Evolutionary conservation across 2,797 vertebrate genomes (phyloP).

Genomic region (Zalophus californianus): DNA sequence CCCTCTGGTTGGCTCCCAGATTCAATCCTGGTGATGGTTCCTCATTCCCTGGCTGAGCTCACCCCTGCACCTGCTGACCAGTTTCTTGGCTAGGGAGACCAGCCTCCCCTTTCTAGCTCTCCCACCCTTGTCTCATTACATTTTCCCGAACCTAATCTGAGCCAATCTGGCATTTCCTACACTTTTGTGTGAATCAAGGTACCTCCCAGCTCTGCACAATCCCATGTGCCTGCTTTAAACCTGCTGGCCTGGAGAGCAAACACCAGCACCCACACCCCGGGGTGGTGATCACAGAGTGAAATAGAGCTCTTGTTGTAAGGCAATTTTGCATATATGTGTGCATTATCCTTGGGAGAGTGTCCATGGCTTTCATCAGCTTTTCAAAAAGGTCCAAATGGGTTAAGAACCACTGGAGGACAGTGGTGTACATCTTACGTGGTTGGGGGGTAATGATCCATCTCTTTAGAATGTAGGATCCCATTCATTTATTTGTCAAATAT

Average conservation of each 20-base stretch:
- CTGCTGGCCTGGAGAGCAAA: neutral
- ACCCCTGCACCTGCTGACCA: neutral
- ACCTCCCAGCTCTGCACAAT: neutral
- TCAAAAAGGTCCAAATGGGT: neutral
- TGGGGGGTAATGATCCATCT: neutral
- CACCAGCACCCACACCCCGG: neutral
- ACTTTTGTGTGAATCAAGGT: neutral
- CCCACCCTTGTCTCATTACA: neutral
- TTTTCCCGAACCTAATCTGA: neutral
- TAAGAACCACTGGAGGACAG: neutral
- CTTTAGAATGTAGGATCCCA: neutral
- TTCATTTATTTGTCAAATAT: neutral
- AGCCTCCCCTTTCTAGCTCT: neutral
- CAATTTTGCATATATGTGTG: neutral
- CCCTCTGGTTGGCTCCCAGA: neutral
- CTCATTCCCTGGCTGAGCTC: neutral
- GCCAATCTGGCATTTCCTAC: neutral
- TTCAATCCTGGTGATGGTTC: neutral
- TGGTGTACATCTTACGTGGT: neutral
- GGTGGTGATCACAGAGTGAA: neutral
- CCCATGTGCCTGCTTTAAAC: neutral
- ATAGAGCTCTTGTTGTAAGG: neutral
- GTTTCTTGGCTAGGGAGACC: neutral
- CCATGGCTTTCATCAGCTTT: neutral
- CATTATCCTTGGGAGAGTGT: neutral